phyloP scores from a whole-genome alignment of 2,797 vertebrate genomes.

The Coregonus sp. region DNA sequence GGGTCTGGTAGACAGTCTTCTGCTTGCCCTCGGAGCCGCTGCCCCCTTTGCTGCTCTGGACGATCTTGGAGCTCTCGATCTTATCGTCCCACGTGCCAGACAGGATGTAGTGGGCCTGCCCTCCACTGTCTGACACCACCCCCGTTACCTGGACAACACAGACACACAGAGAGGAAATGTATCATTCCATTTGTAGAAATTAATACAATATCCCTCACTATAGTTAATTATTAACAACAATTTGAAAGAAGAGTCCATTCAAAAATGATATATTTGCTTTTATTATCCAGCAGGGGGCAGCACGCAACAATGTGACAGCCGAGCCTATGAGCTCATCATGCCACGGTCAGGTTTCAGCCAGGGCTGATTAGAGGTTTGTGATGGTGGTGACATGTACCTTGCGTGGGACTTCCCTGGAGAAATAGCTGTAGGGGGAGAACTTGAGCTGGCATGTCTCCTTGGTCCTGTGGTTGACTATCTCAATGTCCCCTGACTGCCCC shows the following conservation, averaged over 20 bases:
- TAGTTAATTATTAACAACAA: background rate
- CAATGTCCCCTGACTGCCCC: slow-evolving; percentile 93
- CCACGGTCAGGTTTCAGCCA: slow-evolving; percentile 3
- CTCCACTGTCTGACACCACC: slow-evolving; percentile 84
- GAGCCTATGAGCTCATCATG: slow-evolving; percentile 26
- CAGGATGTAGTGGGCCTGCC: slow-evolving; percentile 89
- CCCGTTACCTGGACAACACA: slow-evolving; percentile 84
- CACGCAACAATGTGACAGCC: slow-evolving; percentile 33
- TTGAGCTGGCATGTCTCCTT: slow-evolving; percentile 98
- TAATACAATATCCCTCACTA: background rate
- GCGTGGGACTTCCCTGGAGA: slow-evolving; percentile 94
- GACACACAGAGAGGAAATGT: background rate
- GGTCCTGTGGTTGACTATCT: slow-evolving; percentile 94
- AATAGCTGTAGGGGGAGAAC: slow-evolving; percentile 98
- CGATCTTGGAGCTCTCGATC: slow-evolving; percentile 91
- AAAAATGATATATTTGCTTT: slow-evolving; percentile 3
- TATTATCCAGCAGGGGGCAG: slow-evolving; percentile 63
- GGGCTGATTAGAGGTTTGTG: background rate
- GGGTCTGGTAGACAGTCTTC: slow-evolving; percentile 81
- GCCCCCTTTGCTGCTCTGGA: slow-evolving; percentile 78
- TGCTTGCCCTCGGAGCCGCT: slow-evolving; percentile 85
- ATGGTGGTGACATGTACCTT: slow-evolving; percentile 80
- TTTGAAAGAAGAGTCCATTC: background rate
- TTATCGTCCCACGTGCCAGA: slow-evolving; percentile 97
- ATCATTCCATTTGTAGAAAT: background rate